Evolutionary conservation across 2,113 vertebrate species (phyloP), one percentile per base, ranked within the genome.

Genomic region (Polypterus bichir): DNA sequence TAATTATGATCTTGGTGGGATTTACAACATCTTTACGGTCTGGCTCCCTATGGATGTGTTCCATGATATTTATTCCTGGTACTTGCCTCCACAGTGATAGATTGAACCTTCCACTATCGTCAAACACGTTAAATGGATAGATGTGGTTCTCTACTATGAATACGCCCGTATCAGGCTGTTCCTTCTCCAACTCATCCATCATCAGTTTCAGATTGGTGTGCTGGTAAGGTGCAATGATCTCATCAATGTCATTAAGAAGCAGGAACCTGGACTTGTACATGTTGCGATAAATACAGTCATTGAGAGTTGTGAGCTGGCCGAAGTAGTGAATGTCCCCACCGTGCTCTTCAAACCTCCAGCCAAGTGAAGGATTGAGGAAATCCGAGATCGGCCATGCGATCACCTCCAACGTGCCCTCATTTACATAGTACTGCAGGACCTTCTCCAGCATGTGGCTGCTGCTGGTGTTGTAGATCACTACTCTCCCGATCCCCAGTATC

Each of bases 391-490:
- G 86, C 89, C 86, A 89, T 3, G 72, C 73, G 53, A 88, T 73
- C 44, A 88, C 2, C 68, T 91, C 84, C 48, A 84, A 62, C 1
- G 77, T 76, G 54, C 82, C 84, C 66, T 84, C 84, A 8, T 71
- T 48, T 11, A 55, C 44, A 69, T 91, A 90, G 66, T 68, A 71
- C 6, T 68, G 71, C 62, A 92, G 57, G 54, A 88, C 74, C 61
- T 75, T 77, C 4, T 81, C 68, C 46, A 90, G 75, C 4, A 82
- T 70, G 4, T 62, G 71, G 56, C 85, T 78, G 54, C 83, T 83
- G 74, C 74, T 89, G 68, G 80, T 88, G 57, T 86, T 90, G n/a
- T 89, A 91, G 69, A 88, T 78, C 11, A 87, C 71, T 64, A 89
- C 84, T 44, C 73, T 78, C 66, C 83, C 63, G 1, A 75, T 76